phyloP scores from a whole-genome alignment of 2,797 vertebrate genomes.

The Amblyopsis hoosieri region DNA sequence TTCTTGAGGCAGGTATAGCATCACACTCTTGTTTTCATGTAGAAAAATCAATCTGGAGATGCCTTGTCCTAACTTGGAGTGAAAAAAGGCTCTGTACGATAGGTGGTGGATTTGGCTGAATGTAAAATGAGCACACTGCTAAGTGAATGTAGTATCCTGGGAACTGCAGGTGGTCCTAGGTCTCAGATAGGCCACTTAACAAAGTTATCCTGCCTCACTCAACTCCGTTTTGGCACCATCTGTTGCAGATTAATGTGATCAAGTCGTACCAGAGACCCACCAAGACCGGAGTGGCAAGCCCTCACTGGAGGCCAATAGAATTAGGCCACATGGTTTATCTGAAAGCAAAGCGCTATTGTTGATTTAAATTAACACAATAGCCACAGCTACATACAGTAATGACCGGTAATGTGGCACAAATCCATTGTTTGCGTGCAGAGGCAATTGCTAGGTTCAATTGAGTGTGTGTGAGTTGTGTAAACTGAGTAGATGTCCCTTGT shows the following conservation, averaged over 20 bases:
- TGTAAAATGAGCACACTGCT: conserved; percentile 25
- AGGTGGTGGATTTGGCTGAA: conserved; percentile 26
- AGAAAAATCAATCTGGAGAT: conserved; percentile 29
- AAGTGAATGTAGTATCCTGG: conserved; percentile 34
- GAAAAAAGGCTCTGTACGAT: conserved; percentile 17
- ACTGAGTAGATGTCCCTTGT: conserved; percentile 10
- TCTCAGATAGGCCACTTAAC: conserved; percentile 52
- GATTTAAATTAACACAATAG: conserved; percentile 28
- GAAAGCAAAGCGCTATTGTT: conserved; percentile 17
- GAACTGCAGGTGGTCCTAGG: conserved; percentile 53
- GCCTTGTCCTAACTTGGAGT: conserved; percentile 16
- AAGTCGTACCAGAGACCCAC: conserved; percentile 36
- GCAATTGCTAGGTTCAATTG: conserved; percentile 15
- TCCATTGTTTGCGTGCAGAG: conserved; percentile 22
- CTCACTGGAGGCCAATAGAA: conserved; percentile 32
- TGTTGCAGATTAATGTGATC: conserved; percentile 56
- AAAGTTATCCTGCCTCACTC: conserved; percentile 41
- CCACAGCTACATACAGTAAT: conserved; percentile 16
- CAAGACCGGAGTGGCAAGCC: conserved; percentile 30
- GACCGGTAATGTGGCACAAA: conserved; percentile 16
- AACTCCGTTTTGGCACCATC: conserved; percentile 44
- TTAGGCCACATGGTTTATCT: conserved; percentile 17
- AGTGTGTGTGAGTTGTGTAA: not conserved
- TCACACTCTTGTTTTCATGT: no score
- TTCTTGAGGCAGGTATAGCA: no score